Evolutionary conservation across 2,797 vertebrate species (phyloP).

Genomic region (Acanthiza pusilla): DNA sequence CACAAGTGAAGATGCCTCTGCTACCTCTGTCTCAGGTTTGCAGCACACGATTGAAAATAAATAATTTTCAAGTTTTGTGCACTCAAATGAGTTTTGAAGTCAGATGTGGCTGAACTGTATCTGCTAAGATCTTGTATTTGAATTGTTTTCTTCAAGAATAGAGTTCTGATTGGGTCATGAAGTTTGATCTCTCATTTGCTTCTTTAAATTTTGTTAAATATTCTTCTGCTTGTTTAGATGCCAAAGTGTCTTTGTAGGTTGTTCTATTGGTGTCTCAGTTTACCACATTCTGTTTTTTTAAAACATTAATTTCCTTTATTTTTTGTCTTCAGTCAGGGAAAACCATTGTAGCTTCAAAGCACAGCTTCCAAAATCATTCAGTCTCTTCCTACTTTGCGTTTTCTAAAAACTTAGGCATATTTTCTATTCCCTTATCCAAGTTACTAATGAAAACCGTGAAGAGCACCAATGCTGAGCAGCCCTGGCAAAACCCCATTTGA

Average conservation of each 20-base stretch:
- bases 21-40: background rate
- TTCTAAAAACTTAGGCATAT: background rate
- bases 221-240: background rate
- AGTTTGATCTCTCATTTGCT: background rate
- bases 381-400: background rate
- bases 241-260: background rate
- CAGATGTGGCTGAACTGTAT: background rate
- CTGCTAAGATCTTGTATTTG: background rate
- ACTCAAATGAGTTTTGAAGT: background rate
- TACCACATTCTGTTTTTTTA: background rate
- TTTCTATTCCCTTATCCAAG: background rate
- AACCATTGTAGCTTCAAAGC: background rate
- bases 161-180: background rate
- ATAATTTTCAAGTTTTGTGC: background rate
- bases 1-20: background rate
- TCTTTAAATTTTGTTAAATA: background rate
- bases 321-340: background rate
- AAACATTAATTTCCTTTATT: fast-evolving
- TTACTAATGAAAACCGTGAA: background rate
- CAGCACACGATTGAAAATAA: background rate
- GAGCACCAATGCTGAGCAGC: background rate
- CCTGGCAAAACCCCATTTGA: background rate
- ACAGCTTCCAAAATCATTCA: background rate
- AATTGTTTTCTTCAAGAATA: background rate
- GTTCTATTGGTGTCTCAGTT: background rate